A percentile compares a stretch with the other conserved stretches of the same genome.
Evolutionary conservation across 1,140 invertebrate species (phyloP).

Genomic region (Pantala flavescens): DNA sequence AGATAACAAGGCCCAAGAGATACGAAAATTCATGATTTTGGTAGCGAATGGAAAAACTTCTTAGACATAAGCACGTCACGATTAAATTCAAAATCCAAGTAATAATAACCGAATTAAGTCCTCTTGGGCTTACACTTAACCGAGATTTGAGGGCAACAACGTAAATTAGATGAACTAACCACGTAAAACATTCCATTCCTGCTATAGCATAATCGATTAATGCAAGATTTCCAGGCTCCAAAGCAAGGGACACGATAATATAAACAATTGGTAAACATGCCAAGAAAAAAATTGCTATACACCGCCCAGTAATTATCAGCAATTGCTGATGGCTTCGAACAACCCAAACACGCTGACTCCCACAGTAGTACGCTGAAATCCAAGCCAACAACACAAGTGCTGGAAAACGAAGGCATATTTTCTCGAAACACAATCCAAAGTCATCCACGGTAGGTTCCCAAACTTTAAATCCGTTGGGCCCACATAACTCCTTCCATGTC

Average conservation of each 20-base stretch:
- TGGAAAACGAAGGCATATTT: slow-evolving; percentile 57
- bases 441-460: slow-evolving; percentile 56
- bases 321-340: slow-evolving; percentile 45
- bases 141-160: slow-evolving; percentile 50
- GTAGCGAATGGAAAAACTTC: slow-evolving; percentile 32
- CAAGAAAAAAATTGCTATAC: slow-evolving; percentile 47
- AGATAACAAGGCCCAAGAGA: slow-evolving; percentile 33
- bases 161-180: slow-evolving; percentile 69
- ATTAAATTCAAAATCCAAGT: slow-evolving; percentile 53
- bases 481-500: slow-evolving; percentile 59
- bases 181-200: slow-evolving; percentile 55
- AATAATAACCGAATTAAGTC: slow-evolving; percentile 53
- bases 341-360: slow-evolving; percentile 45
- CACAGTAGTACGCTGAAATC: slow-evolving; percentile 64
- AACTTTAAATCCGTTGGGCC: slow-evolving; percentile 47
- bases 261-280: slow-evolving; percentile 48
- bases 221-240: slow-evolving; percentile 28
- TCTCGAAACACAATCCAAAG: slow-evolving; percentile 70
- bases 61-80: slow-evolving; percentile 45
- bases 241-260: slow-evolving; percentile 15
- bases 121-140: slow-evolving; percentile 48
- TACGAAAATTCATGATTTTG: slow-evolving; percentile 26
- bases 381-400: slow-evolving; percentile 56
- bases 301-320: slow-evolving; percentile 48
- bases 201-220: slow-evolving; percentile 58